These are phyloP conservation scores for Penaeus vannamei DNA, from an alignment of 1,140 invertebrate species.

Conservation along the genomic window DNA sequence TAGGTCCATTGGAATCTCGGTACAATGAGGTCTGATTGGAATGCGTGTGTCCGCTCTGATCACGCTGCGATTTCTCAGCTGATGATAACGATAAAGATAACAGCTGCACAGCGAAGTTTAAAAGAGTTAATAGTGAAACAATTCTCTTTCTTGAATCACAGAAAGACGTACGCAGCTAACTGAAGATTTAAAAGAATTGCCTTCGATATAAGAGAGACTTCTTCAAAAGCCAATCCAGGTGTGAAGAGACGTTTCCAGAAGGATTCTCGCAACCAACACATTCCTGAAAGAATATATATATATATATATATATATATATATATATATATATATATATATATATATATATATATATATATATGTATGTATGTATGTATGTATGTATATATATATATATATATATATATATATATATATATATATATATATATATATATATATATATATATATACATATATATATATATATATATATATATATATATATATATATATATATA, in stretches of 20 bases:
- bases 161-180: too few relatives aligned
- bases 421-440: slow-evolving; percentile 33
- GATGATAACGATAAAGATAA: too few relatives aligned
- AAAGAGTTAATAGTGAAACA: too few relatives aligned
- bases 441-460: slow-evolving; percentile 24
- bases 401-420: slow-evolving; percentile 33
- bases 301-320: slow-evolving; percentile 27
- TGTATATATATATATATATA: slow-evolving; percentile 24
- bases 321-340: slow-evolving; percentile 9
- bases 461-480: background rate
- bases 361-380: background rate
- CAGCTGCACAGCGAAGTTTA: too few relatives aligned
- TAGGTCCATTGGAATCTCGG: too few relatives aligned
- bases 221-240: background rate
- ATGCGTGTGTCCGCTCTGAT: too few relatives aligned
- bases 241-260: background rate
- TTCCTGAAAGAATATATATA: background rate
- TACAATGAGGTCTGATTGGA: too few relatives aligned
- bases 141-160: too few relatives aligned
- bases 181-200: too few relatives aligned
- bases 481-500: background rate
- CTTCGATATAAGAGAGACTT: background rate
- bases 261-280: background rate
- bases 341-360: slow-evolving; percentile 29
- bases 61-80: too few relatives aligned